Percentiles rank a stretch among this genome's conserved stretches.
phyloP scores from a whole-genome alignment of 2,113 vertebrate genomes.

The Oncorhynchus nerka region DNA sequence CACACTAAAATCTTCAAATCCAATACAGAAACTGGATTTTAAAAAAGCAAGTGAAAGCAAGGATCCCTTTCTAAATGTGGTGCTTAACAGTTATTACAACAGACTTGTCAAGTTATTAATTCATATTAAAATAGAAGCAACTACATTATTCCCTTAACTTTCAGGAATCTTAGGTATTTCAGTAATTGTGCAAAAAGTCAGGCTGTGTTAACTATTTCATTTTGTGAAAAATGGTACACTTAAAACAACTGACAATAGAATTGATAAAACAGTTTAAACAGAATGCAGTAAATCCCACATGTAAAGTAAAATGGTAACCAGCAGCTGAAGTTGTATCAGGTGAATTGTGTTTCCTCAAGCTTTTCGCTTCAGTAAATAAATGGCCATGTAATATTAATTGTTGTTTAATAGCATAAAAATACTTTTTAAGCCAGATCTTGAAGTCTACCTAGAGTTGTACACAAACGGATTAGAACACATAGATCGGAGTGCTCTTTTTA shows the following conservation, averaged over 20 bases:
- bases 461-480: slow-evolving; percentile 67
- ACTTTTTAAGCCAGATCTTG: slow-evolving; percentile 32
- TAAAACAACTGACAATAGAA: slow-evolving; percentile 3
- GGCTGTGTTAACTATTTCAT: slow-evolving; percentile 26
- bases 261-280: background rate
- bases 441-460: slow-evolving; percentile 58
- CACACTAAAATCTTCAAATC: background rate
- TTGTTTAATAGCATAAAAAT: slow-evolving; percentile 61
- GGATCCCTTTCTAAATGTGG: background rate
- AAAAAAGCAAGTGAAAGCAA: slow-evolving; percentile 5
- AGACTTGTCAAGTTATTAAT: slow-evolving; percentile 2
- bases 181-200: slow-evolving; percentile 24
- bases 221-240: slow-evolving; percentile 5
- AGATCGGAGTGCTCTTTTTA: slow-evolving; percentile 50
- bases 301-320: background rate
- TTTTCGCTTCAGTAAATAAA: slow-evolving; percentile 44
- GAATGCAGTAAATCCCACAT: slow-evolving; percentile 12
- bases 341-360: slow-evolving; percentile 10
- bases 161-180: slow-evolving; percentile 5
- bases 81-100: background rate
- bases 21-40: background rate
- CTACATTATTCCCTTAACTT: slow-evolving; percentile 9
- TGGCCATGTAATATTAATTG: slow-evolving; percentile 34
- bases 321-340: slow-evolving; percentile 13
- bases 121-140: slow-evolving; percentile 26